Evolutionary conservation across 2,797 vertebrate species (phyloP), one percentile per base, ranked within the genome.

Genomic region (Peromyscus melanophrys): DNA sequence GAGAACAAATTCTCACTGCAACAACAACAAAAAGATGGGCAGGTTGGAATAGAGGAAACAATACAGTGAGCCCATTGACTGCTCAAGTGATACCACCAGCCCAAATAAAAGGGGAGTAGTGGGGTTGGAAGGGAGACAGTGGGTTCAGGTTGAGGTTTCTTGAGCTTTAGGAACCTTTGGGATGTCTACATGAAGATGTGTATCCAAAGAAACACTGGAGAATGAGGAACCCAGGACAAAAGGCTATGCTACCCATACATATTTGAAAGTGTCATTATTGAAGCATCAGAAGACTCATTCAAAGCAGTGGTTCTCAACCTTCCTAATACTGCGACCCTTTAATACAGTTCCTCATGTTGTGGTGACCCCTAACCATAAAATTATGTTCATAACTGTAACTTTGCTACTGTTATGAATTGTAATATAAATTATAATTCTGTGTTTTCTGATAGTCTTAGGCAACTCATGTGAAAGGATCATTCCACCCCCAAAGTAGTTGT

Each of bases 41-140:
- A 77, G 75, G 55, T 61, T 75, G 31, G 6, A 34, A 67, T 37
- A 78, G 6, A 75, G 14, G 4, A 71, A 83, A 17, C 61, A 71
- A 55, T 65, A 71, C 55, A 91, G 25, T 55, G 57, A 96, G 16
- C 6, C 21, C 94, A 63, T 40, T 92, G 6, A 90, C 87, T 49
- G 55, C 14, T 52, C 25, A 80, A 61, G 59, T 49, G n/a, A 75
- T 9, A 55, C 88, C 21, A 87, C 17, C 8, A 73, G 23, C n/a
- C 67, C 76, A 85, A 67, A 76, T 76, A 63, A 89, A 94, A 52
- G 25, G 59, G 49, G 65, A 49, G 11, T 65, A 25, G 6, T 40
- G 43, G n/a, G n/a, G 40, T 4, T n/a, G 16, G 49, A 81, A 67
- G 78, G 59, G 69, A 75, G 69, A 25, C 67, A 57, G 37, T 9